These are phyloP conservation scores for Hypercompe scribonia DNA, from an alignment of 2,888 invertebrate species.

Conservation along the genomic window DNA sequence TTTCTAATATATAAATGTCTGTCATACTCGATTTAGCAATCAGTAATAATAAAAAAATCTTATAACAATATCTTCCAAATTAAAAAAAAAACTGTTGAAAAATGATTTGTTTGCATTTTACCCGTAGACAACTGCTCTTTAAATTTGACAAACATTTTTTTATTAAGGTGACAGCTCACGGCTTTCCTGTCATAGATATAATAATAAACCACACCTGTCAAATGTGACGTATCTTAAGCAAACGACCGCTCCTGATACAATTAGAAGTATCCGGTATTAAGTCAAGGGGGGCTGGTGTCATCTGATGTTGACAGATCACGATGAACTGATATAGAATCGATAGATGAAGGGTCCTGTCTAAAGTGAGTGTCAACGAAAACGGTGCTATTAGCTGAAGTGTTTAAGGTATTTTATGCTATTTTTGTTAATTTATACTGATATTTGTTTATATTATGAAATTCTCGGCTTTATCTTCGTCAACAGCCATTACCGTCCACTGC, in stretches of 20 bases:
- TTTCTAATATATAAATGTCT: neutral
- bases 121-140: neutral
- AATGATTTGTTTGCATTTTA: too few species aligned
- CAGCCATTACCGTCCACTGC: too few species aligned
- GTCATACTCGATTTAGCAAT: neutral
- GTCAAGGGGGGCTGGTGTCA: neutral
- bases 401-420: neutral
- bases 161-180: neutral
- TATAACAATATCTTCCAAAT: too few species aligned
- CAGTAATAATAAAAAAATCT: neutral
- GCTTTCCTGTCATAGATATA: neutral
- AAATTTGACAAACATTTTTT: neutral
- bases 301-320: conserved; percentile 1
- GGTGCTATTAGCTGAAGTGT: neutral
- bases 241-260: neutral
- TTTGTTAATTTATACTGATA: neutral
- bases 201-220: neutral
- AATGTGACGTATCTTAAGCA: neutral
- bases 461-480: too few species aligned
- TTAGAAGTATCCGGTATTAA: neutral
- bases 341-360: neutral
- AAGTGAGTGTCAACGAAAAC: neutral
- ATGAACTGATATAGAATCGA: neutral
- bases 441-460: neutral
- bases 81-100: too few species aligned